Conservation (phyloP, 2,113 vertebrate species). For the Choloepus hoffmanni region DNA sequence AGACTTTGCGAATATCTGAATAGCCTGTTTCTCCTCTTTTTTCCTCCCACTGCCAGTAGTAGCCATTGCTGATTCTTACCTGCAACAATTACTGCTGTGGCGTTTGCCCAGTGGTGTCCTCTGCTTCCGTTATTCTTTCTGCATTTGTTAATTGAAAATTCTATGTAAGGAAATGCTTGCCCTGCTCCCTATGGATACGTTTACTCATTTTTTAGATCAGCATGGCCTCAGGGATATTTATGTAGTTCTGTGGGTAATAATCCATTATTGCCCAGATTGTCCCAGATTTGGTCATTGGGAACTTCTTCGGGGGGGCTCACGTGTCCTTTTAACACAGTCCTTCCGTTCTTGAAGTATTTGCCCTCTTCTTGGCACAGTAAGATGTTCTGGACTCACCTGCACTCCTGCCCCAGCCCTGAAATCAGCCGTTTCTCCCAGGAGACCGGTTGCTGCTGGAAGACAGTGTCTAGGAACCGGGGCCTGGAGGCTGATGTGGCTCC, state of each 20-base stretch:
- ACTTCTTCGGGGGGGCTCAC: neutral
- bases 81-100: neutral
- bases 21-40: no score
- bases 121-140: neutral
- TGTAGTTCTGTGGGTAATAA: neutral
- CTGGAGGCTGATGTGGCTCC: neutral
- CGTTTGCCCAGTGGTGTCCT: neutral
- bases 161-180: neutral
- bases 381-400: neutral
- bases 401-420: neutral
- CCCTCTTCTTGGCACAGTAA: neutral
- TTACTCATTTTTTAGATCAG: neutral
- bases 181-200: neutral
- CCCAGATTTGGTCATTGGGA: neutral
- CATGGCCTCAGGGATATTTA: accelerated
- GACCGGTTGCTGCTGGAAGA: neutral
- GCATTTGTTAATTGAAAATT: neutral
- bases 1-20: no score
- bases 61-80: neutral
- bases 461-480: neutral
- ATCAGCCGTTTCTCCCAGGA: neutral
- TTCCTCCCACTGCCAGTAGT: neutral
- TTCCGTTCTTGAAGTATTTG: accelerated
- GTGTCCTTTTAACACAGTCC: no score
- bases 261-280: neutral